Percentiles rank a stretch among this genome's conserved stretches.
These are phyloP conservation scores for Danio kyathit DNA, from an alignment of 2,797 vertebrate genomes.

Conservation along the genomic window DNA sequence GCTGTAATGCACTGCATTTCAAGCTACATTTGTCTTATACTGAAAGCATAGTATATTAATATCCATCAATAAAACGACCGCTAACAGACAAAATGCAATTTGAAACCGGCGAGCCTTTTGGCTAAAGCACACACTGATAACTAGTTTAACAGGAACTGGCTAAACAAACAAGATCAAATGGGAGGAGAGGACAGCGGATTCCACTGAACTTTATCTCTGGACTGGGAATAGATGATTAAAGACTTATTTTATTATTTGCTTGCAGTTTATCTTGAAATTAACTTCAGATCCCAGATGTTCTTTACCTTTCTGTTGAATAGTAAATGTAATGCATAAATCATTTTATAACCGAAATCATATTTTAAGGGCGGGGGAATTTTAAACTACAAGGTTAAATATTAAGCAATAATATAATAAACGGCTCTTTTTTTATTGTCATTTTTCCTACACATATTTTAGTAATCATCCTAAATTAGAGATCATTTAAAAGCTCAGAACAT, in stretches of 20 bases:
- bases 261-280: neutral
- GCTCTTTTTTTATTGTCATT: no score
- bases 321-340: neutral
- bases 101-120: neutral
- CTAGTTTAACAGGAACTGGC: slow-evolving; percentile 19
- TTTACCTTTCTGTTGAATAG: neutral
- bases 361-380: neutral
- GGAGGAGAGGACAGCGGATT: slow-evolving; percentile 10
- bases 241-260: neutral
- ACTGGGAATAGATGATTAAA: neutral
- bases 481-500: no score
- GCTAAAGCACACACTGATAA: neutral
- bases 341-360: neutral
- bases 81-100: neutral
- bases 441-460: no score
- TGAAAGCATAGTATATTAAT: neutral
- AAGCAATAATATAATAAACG: neutral
- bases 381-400: neutral
- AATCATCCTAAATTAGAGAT: no score
- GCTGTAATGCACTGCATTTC: slow-evolving; percentile 8
- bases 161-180: neutral
- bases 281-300: neutral
- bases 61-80: neutral
- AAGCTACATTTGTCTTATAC: slow-evolving; percentile 15
- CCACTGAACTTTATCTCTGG: neutral